phyloP scores from a whole-genome alignment of 2,113 vertebrate genomes.

The Bothrops jararaca region DNA sequence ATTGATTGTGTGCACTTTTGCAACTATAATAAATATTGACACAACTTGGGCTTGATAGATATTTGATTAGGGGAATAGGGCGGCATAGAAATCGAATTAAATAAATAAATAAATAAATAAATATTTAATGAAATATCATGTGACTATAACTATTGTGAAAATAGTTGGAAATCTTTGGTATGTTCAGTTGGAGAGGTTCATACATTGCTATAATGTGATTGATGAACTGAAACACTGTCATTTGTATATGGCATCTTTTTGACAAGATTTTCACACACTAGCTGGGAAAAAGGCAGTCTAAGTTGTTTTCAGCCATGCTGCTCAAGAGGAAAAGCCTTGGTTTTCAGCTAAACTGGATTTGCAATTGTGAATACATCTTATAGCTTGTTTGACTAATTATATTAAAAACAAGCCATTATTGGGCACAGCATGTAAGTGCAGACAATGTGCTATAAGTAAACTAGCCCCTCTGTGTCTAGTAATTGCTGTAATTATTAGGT shows the following conservation, averaged over 20 bases:
- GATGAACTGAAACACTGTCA: neutral
- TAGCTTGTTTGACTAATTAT: neutral
- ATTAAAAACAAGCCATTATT: neutral
- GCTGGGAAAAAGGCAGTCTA: neutral
- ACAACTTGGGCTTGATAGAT: neutral
- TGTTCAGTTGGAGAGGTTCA: neutral
- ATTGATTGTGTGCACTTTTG: fast-evolving
- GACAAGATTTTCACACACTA: neutral
- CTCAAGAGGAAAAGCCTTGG: neutral
- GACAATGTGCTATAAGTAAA: neutral
- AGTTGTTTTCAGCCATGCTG: neutral
- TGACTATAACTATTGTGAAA: neutral
- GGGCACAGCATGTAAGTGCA: neutral
- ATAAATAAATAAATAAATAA: no score
- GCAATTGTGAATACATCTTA: neutral
- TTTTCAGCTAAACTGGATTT: neutral
- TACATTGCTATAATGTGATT: neutral
- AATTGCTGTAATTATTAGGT: neutral
- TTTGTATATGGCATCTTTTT: neutral
- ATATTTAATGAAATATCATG: neutral
- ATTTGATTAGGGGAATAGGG: neutral
- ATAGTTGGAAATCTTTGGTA: neutral
- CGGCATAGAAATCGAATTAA: no score
- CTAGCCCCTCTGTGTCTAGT: neutral
- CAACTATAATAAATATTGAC: neutral